A percentile compares a stretch with the other conserved stretches of the same genome.
Conservation (phyloP, 2,797 vertebrate species). For the Lacerta bilineata region DNA sequence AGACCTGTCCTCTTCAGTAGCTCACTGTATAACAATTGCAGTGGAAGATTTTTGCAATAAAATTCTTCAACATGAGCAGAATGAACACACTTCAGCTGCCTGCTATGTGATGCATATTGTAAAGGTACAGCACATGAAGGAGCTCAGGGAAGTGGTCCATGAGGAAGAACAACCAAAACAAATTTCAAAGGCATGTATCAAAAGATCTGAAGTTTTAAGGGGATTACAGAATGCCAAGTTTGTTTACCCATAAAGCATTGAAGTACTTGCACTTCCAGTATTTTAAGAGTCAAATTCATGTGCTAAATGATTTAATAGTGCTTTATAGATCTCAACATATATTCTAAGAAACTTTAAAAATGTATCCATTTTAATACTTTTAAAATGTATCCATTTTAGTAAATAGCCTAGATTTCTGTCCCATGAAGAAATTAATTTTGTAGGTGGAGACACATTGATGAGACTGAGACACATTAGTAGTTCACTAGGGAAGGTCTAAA, state of each 20-base stretch:
- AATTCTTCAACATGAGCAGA: constrained; percentile 87
- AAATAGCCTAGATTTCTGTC: constrained; percentile 56
- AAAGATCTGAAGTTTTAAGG: constrained; percentile 62
- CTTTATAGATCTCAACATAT: constrained; percentile 21
- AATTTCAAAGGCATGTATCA: constrained; percentile 89
- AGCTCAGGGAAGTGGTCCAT: constrained; percentile 72
- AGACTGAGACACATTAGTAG: neutral
- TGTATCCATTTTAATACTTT: constrained; percentile 27
- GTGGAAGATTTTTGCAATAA: constrained; percentile 87
- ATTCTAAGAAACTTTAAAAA: constrained; percentile 55
- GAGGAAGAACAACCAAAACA: constrained; percentile 88
- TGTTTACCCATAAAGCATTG: constrained; percentile 62
- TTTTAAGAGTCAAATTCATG: constrained; percentile 61
- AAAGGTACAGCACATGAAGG: constrained; percentile 75
- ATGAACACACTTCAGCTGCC: constrained; percentile 76
- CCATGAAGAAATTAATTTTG: constrained; percentile 3
- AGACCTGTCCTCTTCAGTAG: constrained; percentile 86
- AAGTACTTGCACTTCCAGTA: constrained; percentile 69
- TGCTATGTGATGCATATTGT: constrained; percentile 75
- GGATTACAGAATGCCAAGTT: constrained; percentile 57
- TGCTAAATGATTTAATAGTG: constrained; percentile 51
- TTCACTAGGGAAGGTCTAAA: neutral
- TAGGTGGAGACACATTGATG: neutral
- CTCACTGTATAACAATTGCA: constrained; percentile 87
- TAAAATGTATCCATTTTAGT: constrained; percentile 37